These are phyloP conservation scores for Alloscopus bannaensis DNA, from an alignment of 2,888 invertebrate genomes.

Conservation along the genomic window DNA sequence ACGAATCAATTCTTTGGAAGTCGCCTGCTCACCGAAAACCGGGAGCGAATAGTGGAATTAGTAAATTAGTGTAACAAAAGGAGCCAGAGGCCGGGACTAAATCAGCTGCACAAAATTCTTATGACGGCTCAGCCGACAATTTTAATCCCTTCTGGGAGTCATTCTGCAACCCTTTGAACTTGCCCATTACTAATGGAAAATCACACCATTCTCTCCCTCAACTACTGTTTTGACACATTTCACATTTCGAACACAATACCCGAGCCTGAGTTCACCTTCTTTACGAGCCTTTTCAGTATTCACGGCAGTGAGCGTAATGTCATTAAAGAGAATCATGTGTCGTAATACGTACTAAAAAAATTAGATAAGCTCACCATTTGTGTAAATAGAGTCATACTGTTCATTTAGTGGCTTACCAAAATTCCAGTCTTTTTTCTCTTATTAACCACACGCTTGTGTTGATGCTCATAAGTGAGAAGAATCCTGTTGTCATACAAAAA, in stretches of 20 bases:
- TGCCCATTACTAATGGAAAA: constrained; percentile 56
- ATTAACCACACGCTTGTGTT: neutral
- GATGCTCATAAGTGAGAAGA: neutral
- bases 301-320: neutral
- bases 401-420: constrained; percentile 6
- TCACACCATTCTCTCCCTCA: constrained; percentile 34
- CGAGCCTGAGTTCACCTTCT: too few relatives aligned
- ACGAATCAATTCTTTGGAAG: constrained; percentile 39
- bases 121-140: constrained; percentile 48
- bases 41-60: constrained; percentile 37
- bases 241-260: too few relatives aligned
- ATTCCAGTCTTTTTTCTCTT: constrained; percentile 6
- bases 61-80: constrained; percentile 55
- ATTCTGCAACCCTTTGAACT: constrained; percentile 63
- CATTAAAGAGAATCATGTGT: constrained; percentile 28
- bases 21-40: constrained; percentile 6
- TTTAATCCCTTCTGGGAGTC: constrained; percentile 63
- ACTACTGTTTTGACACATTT: constrained; percentile 58
- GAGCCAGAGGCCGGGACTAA: constrained; percentile 49
- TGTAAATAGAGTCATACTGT: constrained; percentile 15
- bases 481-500: too few relatives aligned
- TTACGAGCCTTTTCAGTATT: too few relatives aligned
- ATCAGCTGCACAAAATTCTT: constrained; percentile 55
- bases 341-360: constrained; percentile 19
- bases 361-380: constrained; percentile 8